These are phyloP conservation scores for Hirudinaria manillensis DNA, from an alignment of 2,888 invertebrate genomes.

Conservation along the genomic window DNA sequence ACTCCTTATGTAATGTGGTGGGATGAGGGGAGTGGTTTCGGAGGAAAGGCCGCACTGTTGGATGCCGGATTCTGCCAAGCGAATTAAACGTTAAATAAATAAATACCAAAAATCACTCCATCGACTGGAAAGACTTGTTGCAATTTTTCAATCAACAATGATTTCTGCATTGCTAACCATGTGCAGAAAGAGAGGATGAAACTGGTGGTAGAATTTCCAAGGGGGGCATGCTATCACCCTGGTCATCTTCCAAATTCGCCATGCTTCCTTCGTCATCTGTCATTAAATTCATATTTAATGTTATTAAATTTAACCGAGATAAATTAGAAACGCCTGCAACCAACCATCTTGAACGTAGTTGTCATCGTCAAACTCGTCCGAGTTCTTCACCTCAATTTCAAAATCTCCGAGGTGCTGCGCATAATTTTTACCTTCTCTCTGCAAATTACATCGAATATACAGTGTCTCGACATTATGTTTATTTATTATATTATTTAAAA, in stretches of 20 bases:
- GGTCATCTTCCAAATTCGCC: conserved; percentile 17
- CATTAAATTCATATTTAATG: neutral
- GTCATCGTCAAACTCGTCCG: neutral
- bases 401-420: neutral
- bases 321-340: neutral
- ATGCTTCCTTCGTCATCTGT: conserved; percentile 18
- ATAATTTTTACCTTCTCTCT: conserved; percentile 11
- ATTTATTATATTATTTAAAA: too few relatives aligned
- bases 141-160: too few relatives aligned
- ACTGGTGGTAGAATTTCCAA: conserved; percentile 18
- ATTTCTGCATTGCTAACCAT: neutral
- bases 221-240: conserved; percentile 27
- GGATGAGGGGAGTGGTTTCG: conserved; percentile 1
- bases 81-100: neutral
- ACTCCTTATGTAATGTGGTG: conserved; percentile 4
- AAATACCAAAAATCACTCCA: neutral
- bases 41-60: neutral
- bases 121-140: too few relatives aligned
- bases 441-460: too few relatives aligned
- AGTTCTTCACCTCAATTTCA: neutral
- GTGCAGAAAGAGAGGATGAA: neutral
- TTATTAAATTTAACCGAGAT: neutral
- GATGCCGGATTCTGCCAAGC: neutral
- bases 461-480: too few relatives aligned
- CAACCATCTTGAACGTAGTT: conserved; percentile 11